Evolutionary conservation across 2,888 invertebrate genomes (phyloP).

Genomic region (Orthonychiurus folsomi): DNA sequence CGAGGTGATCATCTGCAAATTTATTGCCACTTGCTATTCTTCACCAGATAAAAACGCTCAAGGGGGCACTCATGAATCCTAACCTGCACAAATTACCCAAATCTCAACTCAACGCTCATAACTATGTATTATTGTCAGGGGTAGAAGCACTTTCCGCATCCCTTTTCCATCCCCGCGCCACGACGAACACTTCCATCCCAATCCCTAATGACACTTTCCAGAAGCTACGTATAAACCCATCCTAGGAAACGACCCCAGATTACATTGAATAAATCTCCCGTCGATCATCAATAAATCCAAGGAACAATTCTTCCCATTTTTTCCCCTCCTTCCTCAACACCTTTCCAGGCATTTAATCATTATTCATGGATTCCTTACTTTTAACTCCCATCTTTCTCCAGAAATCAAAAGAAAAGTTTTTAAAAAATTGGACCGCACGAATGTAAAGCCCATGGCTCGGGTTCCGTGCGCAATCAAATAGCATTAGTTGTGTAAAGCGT

Average conservation of each 20-base stretch:
- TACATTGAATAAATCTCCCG: neutral
- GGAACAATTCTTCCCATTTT: no score
- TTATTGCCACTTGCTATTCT: conserved; percentile 40
- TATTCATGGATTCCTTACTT: no score
- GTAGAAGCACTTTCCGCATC: no score
- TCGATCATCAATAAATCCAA: neutral
- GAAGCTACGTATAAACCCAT: no score
- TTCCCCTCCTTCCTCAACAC: neutral
- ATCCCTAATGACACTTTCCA: neutral
- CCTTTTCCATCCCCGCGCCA: no score
- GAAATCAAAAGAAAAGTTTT: no score
- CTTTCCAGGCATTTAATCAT: neutral
- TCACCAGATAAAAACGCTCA: conserved; percentile 39
- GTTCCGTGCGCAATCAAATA: no score
- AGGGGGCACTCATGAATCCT: conserved; percentile 37
- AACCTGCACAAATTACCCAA: conserved; percentile 32
- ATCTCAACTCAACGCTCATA: conserved; percentile 8
- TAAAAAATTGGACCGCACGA: no score
- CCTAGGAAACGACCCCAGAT: neutral
- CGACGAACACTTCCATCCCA: conserved; percentile 5
- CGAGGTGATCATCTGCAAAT: conserved; percentile 38
- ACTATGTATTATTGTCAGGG: conserved; percentile 8
- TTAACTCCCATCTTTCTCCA: no score
- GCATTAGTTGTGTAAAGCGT: no score
- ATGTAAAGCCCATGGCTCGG: no score